Conservation (phyloP, 2,888 invertebrate genomes). For the Drosophila greeni region DNA sequence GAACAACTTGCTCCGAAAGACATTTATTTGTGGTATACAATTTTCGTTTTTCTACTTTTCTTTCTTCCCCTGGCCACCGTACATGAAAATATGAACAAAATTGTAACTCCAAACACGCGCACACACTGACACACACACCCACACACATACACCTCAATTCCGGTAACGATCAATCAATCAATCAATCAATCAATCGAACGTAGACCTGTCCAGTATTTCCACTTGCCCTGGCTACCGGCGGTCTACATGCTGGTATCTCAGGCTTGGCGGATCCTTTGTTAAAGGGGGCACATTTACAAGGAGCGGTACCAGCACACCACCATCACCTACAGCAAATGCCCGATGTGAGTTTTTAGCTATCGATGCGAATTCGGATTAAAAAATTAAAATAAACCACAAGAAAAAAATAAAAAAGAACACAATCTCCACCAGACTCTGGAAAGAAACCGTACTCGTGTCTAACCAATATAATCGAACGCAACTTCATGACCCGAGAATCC, state of each 20-base stretch:
- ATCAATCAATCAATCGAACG: constrained; percentile 25
- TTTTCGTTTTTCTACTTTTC: constrained; percentile 68
- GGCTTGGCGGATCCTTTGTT: constrained; percentile 80
- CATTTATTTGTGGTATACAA: constrained; percentile 64
- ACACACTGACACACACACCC: constrained; percentile 23
- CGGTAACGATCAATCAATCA: constrained; percentile 25
- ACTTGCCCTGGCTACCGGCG: constrained; percentile 79
- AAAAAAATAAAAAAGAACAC: constrained; percentile 11
- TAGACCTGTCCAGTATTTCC: constrained; percentile 80
- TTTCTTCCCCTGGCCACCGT: constrained; percentile 58
- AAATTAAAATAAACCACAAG: not conserved
- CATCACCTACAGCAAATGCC: constrained; percentile 80
- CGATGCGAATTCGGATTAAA: constrained; percentile 35
- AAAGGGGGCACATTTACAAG: constrained; percentile 79
- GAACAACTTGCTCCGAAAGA: constrained; percentile 49
- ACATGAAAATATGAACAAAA: constrained; percentile 33
- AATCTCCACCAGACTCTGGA: constrained; percentile 26
- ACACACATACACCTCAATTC: constrained; percentile 4
- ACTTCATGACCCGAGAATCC: constrained; percentile 11
- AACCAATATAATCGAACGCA: constrained; percentile 29
- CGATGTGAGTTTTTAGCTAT: constrained; percentile 79
- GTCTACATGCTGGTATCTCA: constrained; percentile 80
- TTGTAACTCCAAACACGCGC: constrained; percentile 36
- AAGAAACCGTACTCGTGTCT: constrained; percentile 27
- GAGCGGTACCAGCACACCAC: constrained; percentile 79